Conservation (phyloP, 2,113 vertebrate species). For the Beaufortia kweichowensis region DNA sequence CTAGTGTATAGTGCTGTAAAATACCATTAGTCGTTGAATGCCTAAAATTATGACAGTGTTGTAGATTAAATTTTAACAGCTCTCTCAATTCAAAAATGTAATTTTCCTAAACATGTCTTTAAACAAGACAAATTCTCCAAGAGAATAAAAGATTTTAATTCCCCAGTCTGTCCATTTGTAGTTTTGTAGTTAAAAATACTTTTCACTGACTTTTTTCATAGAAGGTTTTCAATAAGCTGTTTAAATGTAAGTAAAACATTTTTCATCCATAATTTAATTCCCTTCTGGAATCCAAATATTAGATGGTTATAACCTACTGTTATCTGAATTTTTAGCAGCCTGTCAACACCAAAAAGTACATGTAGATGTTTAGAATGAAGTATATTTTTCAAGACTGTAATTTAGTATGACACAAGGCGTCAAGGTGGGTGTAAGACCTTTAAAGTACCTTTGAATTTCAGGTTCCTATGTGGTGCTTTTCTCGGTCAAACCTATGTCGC, state of each 20-base stretch:
- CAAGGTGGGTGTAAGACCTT: not conserved
- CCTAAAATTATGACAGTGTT: not conserved
- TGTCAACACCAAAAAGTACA: not conserved
- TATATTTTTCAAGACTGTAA: too few species aligned
- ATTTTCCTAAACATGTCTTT: not conserved
- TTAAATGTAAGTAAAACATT: too few species aligned
- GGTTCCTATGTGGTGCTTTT: not conserved
- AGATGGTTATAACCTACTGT: not conserved
- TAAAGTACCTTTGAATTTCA: not conserved
- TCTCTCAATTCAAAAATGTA: not conserved
- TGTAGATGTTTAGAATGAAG: not conserved
- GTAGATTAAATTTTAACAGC: slow-evolving; percentile 6
- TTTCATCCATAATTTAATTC: not conserved
- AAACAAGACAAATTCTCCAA: not conserved
- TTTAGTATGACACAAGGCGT: not conserved
- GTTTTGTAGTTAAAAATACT: not conserved
- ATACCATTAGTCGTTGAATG: not conserved
- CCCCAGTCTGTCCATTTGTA: not conserved
- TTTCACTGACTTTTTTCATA: too few species aligned
- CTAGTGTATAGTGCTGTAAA: slow-evolving; percentile 2
- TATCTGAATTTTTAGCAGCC: not conserved
- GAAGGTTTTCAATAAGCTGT: too few species aligned
- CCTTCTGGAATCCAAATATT: not conserved
- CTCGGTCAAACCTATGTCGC: not conserved
- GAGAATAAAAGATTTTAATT: slow-evolving; percentile 18